Percentiles rank a stretch among this genome's conserved stretches.
These are phyloP conservation scores for Engraulis encrasicolus DNA, from an alignment of 2,113 vertebrate genomes.

Conservation along the genomic window DNA sequence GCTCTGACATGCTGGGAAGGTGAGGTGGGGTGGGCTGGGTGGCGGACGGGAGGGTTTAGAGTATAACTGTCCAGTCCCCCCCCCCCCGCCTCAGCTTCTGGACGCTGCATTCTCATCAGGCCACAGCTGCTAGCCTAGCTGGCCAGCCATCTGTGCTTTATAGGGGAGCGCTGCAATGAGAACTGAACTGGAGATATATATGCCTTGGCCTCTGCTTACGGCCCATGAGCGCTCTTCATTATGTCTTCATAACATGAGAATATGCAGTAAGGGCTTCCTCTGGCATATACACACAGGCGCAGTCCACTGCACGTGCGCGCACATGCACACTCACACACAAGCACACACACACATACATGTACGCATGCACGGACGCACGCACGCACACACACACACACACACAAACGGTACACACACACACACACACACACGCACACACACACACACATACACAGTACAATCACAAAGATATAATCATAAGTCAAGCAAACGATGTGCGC, in stretches of 20 bases:
- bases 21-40: no score
- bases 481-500: no score
- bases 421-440: no score
- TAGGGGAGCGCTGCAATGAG: slow-evolving; percentile 55
- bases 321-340: not conserved
- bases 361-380: not conserved
- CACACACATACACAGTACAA: no score
- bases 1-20: slow-evolving; percentile 13
- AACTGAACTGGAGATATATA: slow-evolving; percentile 56
- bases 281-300: not conserved
- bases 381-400: not conserved
- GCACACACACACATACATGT: not conserved
- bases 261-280: not conserved
- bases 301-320: no score
- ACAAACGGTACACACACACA: not conserved
- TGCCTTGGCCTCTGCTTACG: slow-evolving; percentile 37
- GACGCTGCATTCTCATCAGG: slow-evolving; percentile 55
- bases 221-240: not conserved
- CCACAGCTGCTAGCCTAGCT: slow-evolving; percentile 60
- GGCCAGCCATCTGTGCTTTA: slow-evolving; percentile 68
- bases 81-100: slow-evolving; percentile 60
- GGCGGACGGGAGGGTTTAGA: no score
- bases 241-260: slow-evolving; percentile 1
- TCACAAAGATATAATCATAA: no score
- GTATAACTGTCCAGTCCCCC: slow-evolving; percentile 61